These are phyloP conservation scores for Trissolcus basalis DNA, from an alignment of 1,140 invertebrate species.

Conservation along the genomic window DNA sequence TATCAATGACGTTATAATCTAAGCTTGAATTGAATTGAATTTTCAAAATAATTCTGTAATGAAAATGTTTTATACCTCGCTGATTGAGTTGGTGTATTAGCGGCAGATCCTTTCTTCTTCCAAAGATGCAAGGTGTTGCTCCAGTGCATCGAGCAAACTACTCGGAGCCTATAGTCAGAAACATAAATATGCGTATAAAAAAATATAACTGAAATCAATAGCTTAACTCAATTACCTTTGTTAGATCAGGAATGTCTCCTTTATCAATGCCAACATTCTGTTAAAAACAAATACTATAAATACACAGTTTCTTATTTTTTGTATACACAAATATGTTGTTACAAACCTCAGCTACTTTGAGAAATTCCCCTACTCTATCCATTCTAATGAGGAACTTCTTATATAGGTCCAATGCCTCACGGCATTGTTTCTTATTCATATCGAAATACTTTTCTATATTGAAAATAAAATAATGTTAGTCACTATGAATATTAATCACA, in stretches of 20 bases:
- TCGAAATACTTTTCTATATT: constrained; percentile 97
- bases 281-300: constrained; percentile 44
- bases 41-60: no score
- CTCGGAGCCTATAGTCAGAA: constrained; percentile 87
- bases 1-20: no score
- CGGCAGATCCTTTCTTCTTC: constrained; percentile 92
- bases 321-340: neutral
- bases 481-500: no score
- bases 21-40: no score
- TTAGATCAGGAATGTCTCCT: constrained; percentile 98
- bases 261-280: constrained; percentile 99
- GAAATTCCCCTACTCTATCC: constrained; percentile 98
- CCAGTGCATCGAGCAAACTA: constrained; percentile 96
- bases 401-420: constrained; percentile 98
- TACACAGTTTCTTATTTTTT: neutral
- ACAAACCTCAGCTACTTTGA: constrained; percentile 95
- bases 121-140: constrained; percentile 94
- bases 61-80: constrained; percentile 79
- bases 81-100: constrained; percentile 89
- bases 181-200: neutral
- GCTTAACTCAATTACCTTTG: constrained; percentile 81
- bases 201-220: neutral
- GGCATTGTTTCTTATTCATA: constrained; percentile 99
- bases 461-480: constrained; percentile 2
- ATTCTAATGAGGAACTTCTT: constrained; percentile 99